A percentile compares a stretch with the other conserved stretches of the same genome.
Evolutionary conservation across 1,140 invertebrate species (phyloP).

Genomic region (Cotesia vestalis): DNA sequence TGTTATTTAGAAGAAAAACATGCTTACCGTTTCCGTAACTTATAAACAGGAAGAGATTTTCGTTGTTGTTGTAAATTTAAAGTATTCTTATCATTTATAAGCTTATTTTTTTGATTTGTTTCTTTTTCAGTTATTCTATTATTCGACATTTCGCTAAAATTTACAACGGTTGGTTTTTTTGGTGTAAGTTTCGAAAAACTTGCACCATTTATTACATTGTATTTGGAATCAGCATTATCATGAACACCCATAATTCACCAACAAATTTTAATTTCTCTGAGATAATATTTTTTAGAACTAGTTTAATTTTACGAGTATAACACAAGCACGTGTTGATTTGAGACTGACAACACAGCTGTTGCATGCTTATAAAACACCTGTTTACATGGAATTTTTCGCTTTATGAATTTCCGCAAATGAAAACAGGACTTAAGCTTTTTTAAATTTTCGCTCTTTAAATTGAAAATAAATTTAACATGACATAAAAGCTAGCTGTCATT

Average conservation of each 20-base stretch:
- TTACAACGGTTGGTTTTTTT: slow-evolving; percentile 50
- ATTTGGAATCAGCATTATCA: slow-evolving; percentile 57
- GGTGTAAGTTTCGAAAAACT: slow-evolving; percentile 52
- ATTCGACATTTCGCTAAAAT: slow-evolving; percentile 43
- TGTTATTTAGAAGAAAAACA: neutral
- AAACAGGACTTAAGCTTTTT: too few relatives aligned
- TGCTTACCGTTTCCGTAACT: slow-evolving; percentile 60
- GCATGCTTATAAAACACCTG: too few relatives aligned
- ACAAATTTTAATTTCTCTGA: too few relatives aligned
- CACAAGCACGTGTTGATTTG: too few relatives aligned
- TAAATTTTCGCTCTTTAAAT: too few relatives aligned
- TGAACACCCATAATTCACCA: slow-evolving; percentile 54
- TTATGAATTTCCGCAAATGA: too few relatives aligned
- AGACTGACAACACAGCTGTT: too few relatives aligned
- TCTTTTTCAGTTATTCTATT: slow-evolving; percentile 49
- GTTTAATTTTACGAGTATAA: too few relatives aligned
- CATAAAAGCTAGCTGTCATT: too few relatives aligned
- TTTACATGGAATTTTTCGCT: too few relatives aligned
- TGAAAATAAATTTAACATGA: too few relatives aligned
- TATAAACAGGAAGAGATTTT: slow-evolving; percentile 66
- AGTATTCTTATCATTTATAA: slow-evolving; percentile 46
- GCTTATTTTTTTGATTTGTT: slow-evolving; percentile 25
- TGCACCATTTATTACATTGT: slow-evolving; percentile 49
- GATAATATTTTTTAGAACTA: too few relatives aligned
- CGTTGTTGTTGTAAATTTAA: slow-evolving; percentile 63